Base-by-base conservation (phyloP, 2,797 vertebrate genomes). In the Aldrovandia affinis region DNA sequence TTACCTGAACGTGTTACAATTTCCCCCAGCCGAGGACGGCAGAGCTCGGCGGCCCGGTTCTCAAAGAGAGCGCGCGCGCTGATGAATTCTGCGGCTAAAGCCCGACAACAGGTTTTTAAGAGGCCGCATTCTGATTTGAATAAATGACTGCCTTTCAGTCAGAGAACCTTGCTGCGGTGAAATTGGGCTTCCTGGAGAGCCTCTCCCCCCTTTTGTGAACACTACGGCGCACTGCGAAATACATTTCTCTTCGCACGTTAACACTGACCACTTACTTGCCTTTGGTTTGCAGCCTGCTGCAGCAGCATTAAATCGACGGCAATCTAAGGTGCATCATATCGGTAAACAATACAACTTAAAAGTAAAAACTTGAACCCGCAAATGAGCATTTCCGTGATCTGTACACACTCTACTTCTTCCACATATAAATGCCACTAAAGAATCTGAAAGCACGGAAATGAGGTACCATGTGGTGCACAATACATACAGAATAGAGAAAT, bases 1-100 rank as follows among this genome's bases (percentile, higher is more conserved):
- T 92, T 94, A 95, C 91, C 90, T 94, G 89, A 88, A 91, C 85
- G 63, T 83, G 85, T 87, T 90, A 87, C 86, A 86, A 81, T 83
- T 86, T 86, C 44, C 63, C 39, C 86, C 82, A 87, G 88, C 82
- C 47, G 88, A 85, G 83, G 65, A 47, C 83, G 68, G 73, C n/a
- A 42, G 22, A 78, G 83, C 65, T 50, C 78, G 82, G 83, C 80
- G 65, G 86, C 81, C n/a, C 75, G 18, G 25, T 59, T 61, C 39
- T 83, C 73, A 57, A 83, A 61, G 73, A 42, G 20, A 77, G 22
- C 25, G n/a, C 3, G 25, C 10, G 30, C 52, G 65, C 83, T 85
- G 65, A 87, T 52, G 82, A 55, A 87, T 80, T 84, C 55, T 79
- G 77, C 77, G 79, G 54, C 30, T 20, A 68, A 54, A 39, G 15